Evolutionary conservation across 2,797 vertebrate genomes (phyloP).

Genomic region (Typhlichthys eigenmanni): DNA sequence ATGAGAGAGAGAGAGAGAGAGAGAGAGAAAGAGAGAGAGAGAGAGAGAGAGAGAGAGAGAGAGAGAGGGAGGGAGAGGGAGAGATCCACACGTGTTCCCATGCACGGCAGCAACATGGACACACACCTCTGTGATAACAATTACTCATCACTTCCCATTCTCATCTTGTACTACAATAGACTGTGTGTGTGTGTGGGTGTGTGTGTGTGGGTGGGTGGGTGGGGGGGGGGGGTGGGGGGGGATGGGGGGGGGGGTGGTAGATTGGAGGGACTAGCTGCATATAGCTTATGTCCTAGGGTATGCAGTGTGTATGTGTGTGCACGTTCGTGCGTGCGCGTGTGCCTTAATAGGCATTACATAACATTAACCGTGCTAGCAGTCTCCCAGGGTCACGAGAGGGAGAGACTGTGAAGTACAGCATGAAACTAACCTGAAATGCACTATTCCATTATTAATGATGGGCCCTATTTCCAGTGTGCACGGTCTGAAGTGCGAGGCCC

Average conservation of each 20-base stretch:
- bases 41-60: too few relatives aligned
- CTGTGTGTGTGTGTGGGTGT: constrained; percentile 5
- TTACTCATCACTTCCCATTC: constrained; percentile 23
- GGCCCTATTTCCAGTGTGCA: too few relatives aligned
- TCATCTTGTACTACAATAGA: constrained; percentile 24
- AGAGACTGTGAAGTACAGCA: neutral
- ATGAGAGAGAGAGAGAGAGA: too few relatives aligned
- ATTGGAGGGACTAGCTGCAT: constrained; percentile 41
- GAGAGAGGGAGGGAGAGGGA: neutral
- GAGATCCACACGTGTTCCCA: too few relatives aligned
- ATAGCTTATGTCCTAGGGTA: constrained; percentile 49
- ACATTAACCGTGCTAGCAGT: constrained; percentile 53
- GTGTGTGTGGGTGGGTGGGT: constrained; percentile 6
- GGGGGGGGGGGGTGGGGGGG: constrained; percentile 8
- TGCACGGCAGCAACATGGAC: constrained; percentile 1
- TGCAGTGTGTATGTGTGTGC: constrained; percentile 19
- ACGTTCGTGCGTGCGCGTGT: constrained; percentile 9
- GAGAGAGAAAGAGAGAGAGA: too few relatives aligned
- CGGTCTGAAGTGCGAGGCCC: too few relatives aligned
- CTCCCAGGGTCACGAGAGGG: constrained; percentile 37
- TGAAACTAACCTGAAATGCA: neutral
- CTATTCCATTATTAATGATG: too few relatives aligned
- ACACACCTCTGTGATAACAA: constrained; percentile 30
- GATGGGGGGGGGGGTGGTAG: neutral
- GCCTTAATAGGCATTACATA: constrained; percentile 56